Percentiles rank a stretch among this genome's conserved stretches.
These are phyloP conservation scores for Clostera curtula DNA, from an alignment of 2,888 invertebrate species.

Conservation along the genomic window DNA sequence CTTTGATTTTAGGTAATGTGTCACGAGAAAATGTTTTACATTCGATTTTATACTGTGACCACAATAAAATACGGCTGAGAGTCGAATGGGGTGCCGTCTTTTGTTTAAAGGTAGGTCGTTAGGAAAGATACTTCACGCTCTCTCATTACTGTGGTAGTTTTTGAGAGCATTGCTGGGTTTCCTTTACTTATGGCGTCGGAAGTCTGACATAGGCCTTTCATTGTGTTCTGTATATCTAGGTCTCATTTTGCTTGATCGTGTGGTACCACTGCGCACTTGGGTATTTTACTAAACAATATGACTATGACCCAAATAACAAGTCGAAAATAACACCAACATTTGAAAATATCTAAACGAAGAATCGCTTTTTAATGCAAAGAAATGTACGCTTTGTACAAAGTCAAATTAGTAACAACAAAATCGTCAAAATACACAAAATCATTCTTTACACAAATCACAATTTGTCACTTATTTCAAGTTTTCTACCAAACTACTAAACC, in stretches of 20 bases:
- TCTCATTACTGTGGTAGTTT: constrained; percentile 36
- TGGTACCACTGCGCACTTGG: constrained; percentile 4
- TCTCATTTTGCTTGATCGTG: constrained; percentile 9
- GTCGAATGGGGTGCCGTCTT: constrained; percentile 15
- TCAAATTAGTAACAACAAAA: no score
- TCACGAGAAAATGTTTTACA: constrained; percentile 7
- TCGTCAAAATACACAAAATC: no score
- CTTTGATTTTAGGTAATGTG: constrained; percentile 27
- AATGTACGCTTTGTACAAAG: no score
- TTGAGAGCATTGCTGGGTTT: constrained; percentile 29
- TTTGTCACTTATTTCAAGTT: no score
- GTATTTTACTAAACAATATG: no score
- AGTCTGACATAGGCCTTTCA: constrained; percentile 27
- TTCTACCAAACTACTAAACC: no score
- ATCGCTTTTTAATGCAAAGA: no score
- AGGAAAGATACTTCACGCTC: constrained; percentile 30
- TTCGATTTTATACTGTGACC: constrained; percentile 6
- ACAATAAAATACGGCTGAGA: constrained; percentile 15
- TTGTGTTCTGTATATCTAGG: constrained; percentile 23
- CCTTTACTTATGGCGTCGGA: constrained; percentile 21
- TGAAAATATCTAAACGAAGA: no score
- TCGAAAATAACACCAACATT: no score
- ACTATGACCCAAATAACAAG: no score
- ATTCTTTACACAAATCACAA: no score
- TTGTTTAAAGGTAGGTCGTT: constrained; percentile 28